Conservation (phyloP, 2,888 invertebrate species). For the Leptinotarsa peninsularis region DNA sequence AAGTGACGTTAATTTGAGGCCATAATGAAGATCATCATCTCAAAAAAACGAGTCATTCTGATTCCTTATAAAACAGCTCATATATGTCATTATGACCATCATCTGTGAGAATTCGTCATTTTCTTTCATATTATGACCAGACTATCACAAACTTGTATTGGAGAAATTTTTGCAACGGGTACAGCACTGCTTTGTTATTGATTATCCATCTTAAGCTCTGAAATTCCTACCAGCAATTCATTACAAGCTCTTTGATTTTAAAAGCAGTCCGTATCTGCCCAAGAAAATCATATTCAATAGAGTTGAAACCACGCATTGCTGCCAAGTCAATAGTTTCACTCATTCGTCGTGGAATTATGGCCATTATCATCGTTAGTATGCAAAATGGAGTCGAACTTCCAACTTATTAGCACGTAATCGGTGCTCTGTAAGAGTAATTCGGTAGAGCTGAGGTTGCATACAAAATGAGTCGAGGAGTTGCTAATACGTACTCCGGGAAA, state of each 20-base stretch:
- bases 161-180: too few species aligned
- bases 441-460: neutral
- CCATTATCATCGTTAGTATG: slow-evolving; percentile 8
- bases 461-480: neutral
- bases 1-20: too few species aligned
- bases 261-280: neutral
- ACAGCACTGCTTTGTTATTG: too few species aligned
- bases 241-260: neutral
- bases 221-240: neutral
- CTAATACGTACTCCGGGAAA: too few species aligned
- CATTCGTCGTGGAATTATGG: neutral
- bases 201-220: too few species aligned
- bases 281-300: neutral
- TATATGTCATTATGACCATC: too few species aligned
- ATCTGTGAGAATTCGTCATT: too few species aligned
- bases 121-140: too few species aligned
- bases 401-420: neutral
- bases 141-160: too few species aligned
- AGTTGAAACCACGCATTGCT: neutral
- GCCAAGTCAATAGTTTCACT: neutral
- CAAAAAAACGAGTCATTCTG: too few species aligned
- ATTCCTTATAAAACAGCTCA: too few species aligned
- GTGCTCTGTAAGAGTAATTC: neutral
- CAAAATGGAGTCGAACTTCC: neutral
- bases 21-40: too few species aligned